Conservation (phyloP, 2,888 invertebrate genomes). For the Polyommatus icarus region DNA sequence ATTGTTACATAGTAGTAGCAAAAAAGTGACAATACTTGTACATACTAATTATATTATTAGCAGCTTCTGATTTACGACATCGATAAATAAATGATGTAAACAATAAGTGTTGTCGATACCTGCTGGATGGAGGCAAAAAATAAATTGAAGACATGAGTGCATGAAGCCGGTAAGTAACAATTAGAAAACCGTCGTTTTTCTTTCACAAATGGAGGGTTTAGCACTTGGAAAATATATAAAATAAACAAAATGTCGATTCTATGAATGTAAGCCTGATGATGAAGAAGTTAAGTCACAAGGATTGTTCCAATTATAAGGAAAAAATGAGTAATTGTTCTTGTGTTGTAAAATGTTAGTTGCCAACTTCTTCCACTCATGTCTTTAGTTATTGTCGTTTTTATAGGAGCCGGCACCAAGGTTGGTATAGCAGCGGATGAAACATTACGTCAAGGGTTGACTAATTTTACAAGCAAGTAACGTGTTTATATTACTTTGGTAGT, state of each 20-base stretch:
- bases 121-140: neutral
- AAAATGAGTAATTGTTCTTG: too few relatives aligned
- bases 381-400: neutral
- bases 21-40: neutral
- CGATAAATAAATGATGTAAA: constrained; percentile 1
- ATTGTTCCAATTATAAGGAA: too few relatives aligned
- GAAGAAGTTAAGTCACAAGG: too few relatives aligned
- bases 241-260: too few relatives aligned
- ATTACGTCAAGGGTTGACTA: neutral
- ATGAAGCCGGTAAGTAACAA: too few relatives aligned
- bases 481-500: neutral
- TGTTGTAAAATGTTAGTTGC: too few relatives aligned
- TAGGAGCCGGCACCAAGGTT: neutral
- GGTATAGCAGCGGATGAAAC: neutral
- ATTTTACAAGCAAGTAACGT: neutral
- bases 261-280: too few relatives aligned
- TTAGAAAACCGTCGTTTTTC: too few relatives aligned
- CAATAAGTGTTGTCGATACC: constrained; percentile 1
- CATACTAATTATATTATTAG: neutral
- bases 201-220: too few relatives aligned
- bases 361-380: too few relatives aligned
- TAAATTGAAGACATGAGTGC: neutral
- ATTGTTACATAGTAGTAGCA: neutral
- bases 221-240: too few relatives aligned
- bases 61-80: constrained; percentile 9